These are phyloP conservation scores for Petroica traversi DNA, from an alignment of 2,113 vertebrate genomes.

Conservation along the genomic window DNA sequence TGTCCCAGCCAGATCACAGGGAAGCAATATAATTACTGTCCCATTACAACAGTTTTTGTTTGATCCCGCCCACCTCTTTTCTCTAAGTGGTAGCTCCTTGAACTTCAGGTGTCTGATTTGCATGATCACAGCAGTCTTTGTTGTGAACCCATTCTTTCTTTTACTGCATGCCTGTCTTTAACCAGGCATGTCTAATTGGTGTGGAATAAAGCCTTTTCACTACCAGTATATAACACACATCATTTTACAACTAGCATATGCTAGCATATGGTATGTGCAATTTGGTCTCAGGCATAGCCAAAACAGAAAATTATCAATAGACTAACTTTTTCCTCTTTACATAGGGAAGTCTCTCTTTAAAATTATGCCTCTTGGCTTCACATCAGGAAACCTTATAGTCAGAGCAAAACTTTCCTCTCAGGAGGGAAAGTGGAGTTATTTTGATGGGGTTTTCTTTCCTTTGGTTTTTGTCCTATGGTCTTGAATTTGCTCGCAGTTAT, in stretches of 20 bases:
- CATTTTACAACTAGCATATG: neutral
- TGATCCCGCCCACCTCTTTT: neutral
- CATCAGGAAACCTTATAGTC: neutral
- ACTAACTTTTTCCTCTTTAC: neutral
- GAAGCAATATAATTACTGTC: neutral
- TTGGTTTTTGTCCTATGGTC: accelerated
- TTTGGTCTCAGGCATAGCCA: neutral
- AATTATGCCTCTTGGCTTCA: neutral
- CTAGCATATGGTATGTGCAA: neutral
- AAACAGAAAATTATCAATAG: neutral
- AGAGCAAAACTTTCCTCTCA: neutral
- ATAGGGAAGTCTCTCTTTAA: neutral
- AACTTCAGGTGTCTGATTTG: neutral
- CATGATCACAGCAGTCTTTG: neutral
- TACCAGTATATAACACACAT: neutral
- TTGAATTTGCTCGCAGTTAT: neutral
- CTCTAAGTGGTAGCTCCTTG: neutral
- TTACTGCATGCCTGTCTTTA: neutral
- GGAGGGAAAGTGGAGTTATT: neutral
- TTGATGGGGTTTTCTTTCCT: neutral
- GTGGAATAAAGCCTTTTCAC: neutral
- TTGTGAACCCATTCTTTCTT: neutral
- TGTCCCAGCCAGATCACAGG: neutral
- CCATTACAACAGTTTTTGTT: neutral
- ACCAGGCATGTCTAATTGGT: neutral